Conservation (phyloP, 2,888 invertebrate genomes). For the Thereva nobilitata region DNA sequence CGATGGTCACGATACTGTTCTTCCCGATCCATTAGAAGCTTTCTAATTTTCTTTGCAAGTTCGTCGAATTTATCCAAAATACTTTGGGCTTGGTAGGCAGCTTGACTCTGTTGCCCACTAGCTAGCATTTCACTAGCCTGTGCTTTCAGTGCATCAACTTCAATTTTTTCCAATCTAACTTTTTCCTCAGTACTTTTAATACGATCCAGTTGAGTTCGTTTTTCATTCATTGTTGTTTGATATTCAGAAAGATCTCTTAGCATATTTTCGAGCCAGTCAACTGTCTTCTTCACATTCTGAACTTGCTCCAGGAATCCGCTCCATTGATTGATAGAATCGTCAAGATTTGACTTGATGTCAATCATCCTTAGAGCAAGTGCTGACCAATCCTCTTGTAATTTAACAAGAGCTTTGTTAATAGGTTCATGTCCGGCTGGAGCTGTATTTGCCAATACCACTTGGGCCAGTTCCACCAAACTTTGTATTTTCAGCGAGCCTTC, state of each 20-base stretch:
- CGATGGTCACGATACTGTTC: slow-evolving; percentile 87
- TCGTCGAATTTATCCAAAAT: slow-evolving; percentile 83
- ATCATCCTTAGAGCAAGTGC: slow-evolving; percentile 83
- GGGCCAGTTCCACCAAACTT: slow-evolving; percentile 85
- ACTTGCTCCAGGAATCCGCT: slow-evolving; percentile 87
- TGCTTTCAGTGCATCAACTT: slow-evolving; percentile 82
- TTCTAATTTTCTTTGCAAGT: slow-evolving; percentile 76
- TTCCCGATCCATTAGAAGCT: slow-evolving; percentile 76
- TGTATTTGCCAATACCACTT: slow-evolving; percentile 88
- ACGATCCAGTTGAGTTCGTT: slow-evolving; percentile 81
- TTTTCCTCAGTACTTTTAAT: slow-evolving; percentile 86
- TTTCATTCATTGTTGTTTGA: slow-evolving; percentile 83
- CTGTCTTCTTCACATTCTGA: slow-evolving; percentile 79
- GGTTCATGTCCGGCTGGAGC: slow-evolving; percentile 84
- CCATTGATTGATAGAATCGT: slow-evolving; percentile 90
- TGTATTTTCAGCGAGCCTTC: slow-evolving; percentile 90
- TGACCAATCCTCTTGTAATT: slow-evolving; percentile 90
- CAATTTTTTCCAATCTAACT: slow-evolving; percentile 85
- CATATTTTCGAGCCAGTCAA: slow-evolving; percentile 75
- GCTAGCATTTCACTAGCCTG: slow-evolving; percentile 85
- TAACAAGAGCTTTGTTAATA: slow-evolving; percentile 80
- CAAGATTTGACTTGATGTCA: slow-evolving; percentile 84
- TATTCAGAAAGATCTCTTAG: slow-evolving; percentile 73
- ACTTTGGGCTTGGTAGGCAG: slow-evolving; percentile 81
- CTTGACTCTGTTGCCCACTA: slow-evolving; percentile 82